phyloP scores from a whole-genome alignment of 1,140 invertebrate species.

The Drosophila pachea region DNA sequence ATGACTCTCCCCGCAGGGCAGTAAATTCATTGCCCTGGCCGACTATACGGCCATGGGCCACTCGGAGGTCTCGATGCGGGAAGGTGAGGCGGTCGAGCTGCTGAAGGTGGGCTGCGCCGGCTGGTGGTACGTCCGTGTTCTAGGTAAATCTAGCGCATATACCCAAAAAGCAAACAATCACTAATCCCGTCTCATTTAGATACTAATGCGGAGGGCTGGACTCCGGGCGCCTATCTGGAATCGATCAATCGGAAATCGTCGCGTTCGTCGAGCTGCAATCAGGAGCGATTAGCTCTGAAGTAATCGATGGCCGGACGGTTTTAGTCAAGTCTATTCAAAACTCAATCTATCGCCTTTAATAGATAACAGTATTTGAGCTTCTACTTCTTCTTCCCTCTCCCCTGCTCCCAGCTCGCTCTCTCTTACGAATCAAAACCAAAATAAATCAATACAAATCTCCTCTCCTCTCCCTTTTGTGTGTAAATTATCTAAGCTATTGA shows the following conservation, averaged over 20 bases:
- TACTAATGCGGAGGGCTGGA: constrained; percentile 91
- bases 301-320: constrained; percentile 10
- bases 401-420: not conserved
- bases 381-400: constrained; percentile 17
- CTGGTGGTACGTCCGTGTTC: constrained; percentile 95
- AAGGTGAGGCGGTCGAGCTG: constrained; percentile 92
- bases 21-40: constrained; percentile 90
- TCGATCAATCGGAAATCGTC: constrained; percentile 86
- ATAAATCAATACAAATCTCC: constrained; percentile 14
- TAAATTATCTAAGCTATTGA: constrained; percentile 30
- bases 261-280: constrained; percentile 82
- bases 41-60: constrained; percentile 94
- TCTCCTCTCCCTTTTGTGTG: constrained; percentile 12
- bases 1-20: constrained; percentile 80
- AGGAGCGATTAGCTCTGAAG: constrained; percentile 57
- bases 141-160: constrained; percentile 80
- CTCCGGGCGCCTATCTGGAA: constrained; percentile 95
- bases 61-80: constrained; percentile 91
- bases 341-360: constrained; percentile 42
- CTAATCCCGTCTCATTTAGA: constrained; percentile 70
- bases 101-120: constrained; percentile 95
- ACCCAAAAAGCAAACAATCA: too few relatives aligned
- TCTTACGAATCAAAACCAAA: constrained; percentile 8
- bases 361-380: constrained; percentile 45
- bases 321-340: constrained; percentile 29